These are phyloP conservation scores for Drosophila baimaii DNA, from an alignment of 1,140 invertebrate species.

Conservation along the genomic window DNA sequence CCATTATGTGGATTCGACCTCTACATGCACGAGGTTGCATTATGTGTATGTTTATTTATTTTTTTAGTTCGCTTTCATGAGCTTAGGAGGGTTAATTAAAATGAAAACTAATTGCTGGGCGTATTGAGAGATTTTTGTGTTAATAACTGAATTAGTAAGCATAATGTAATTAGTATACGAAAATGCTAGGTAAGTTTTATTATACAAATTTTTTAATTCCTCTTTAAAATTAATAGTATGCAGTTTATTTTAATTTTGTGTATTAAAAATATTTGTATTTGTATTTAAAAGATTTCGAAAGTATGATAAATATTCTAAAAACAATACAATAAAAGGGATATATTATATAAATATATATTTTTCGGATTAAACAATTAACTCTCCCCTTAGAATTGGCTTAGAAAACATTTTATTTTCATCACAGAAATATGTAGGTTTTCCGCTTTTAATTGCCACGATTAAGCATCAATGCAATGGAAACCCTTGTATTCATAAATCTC, in stretches of 20 bases:
- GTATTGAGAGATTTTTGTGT: not conserved
- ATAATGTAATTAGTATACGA: not conserved
- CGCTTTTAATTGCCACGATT: slow-evolving; percentile 20
- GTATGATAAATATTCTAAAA: too few species aligned
- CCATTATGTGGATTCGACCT: slow-evolving; percentile 45
- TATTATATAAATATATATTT: too few species aligned
- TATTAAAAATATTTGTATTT: not conserved
- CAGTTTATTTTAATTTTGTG: not conserved
- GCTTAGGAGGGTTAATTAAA: slow-evolving; percentile 13
- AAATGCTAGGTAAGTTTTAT: not conserved
- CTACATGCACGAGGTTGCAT: not conserved
- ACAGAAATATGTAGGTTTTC: too few species aligned
- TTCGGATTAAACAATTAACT: too few species aligned
- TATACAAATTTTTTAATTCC: not conserved
- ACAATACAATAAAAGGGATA: too few species aligned
- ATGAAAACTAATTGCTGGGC: not conserved
- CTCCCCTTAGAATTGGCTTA: too few species aligned
- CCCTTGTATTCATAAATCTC: slow-evolving; percentile 21
- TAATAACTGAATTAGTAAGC: not conserved
- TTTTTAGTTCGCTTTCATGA: not conserved
- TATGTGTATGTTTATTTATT: too few species aligned
- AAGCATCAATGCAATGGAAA: slow-evolving; percentile 8
- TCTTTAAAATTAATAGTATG: not conserved
- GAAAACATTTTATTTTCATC: too few species aligned
- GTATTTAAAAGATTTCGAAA: not conserved